A percentile compares a stretch with the other conserved stretches of the same genome.
Conservation (phyloP, 2,113 vertebrate genomes). For the Brevimyrus niger region DNA sequence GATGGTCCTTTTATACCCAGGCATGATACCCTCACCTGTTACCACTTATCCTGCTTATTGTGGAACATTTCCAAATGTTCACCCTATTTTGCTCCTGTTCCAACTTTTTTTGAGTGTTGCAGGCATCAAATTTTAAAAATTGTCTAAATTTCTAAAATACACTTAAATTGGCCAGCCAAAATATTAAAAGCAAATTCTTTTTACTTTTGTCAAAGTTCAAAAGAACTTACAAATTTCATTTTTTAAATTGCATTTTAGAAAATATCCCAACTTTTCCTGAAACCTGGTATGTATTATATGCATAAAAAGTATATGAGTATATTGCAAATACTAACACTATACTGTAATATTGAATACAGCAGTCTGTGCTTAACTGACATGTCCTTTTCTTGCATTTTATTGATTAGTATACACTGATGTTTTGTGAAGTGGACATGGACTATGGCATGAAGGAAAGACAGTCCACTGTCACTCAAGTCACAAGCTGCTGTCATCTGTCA, state of each 20-base stretch:
- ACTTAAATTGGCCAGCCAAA: background rate
- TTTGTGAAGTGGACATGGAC: background rate
- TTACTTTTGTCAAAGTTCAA: background rate
- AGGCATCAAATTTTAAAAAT: background rate
- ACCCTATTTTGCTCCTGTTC: too few relatives aligned
- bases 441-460: background rate
- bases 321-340: background rate
- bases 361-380: background rate
- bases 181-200: background rate
- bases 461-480: conserved; percentile 45
- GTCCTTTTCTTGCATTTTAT: background rate
- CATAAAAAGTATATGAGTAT: background rate
- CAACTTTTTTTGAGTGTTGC: too few relatives aligned
- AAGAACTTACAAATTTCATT: background rate
- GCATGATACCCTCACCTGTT: background rate
- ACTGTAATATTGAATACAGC: background rate
- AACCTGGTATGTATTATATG: too few relatives aligned
- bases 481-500: conserved; percentile 14
- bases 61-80: too few relatives aligned
- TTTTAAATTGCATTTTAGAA: background rate
- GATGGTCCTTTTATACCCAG: too few relatives aligned
- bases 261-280: background rate
- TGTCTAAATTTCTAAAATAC: background rate
- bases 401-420: background rate
- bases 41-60: too few relatives aligned